phyloP scores from a whole-genome alignment of 2,888 invertebrate genomes.

The Halocaridina rubra region DNA sequence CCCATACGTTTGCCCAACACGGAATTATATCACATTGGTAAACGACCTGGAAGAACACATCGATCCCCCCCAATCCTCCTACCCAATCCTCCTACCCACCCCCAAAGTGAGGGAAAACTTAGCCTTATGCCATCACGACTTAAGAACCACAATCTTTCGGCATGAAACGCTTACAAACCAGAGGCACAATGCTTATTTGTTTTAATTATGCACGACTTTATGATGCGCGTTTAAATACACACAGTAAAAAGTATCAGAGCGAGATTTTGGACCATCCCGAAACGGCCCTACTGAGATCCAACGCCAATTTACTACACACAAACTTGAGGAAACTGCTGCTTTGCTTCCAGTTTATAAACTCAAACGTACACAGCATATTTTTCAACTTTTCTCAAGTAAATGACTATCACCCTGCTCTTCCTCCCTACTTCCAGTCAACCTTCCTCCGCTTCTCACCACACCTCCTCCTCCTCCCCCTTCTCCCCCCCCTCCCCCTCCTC shows the following conservation, averaged over 20 bases:
- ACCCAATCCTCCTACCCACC: no score
- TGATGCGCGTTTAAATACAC: slow-evolving; percentile 44
- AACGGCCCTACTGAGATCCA: background rate
- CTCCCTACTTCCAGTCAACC: no score
- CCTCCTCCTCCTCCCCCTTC: no score
- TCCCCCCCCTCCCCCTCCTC: no score
- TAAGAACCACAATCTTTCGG: background rate
- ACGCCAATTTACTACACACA: background rate
- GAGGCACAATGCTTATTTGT: slow-evolving; percentile 49
- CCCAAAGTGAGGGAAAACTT: background rate
- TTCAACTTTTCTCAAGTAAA: background rate
- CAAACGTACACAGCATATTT: background rate
- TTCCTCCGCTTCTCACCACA: no score
- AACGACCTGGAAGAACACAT: slow-evolving; percentile 52
- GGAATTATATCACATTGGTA: slow-evolving; percentile 58
- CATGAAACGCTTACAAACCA: background rate
- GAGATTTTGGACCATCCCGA: background rate
- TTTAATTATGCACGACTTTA: slow-evolving; percentile 50
- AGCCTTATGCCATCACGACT: background rate
- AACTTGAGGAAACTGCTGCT: background rate
- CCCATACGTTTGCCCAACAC: slow-evolving; percentile 56
- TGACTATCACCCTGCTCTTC: no score
- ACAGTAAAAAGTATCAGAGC: slow-evolving; percentile 7
- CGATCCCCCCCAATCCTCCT: slow-evolving; percentile 13
- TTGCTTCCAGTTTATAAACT: background rate